Conservation (phyloP, 2,797 vertebrate species). For the Numenius phaeopus region DNA sequence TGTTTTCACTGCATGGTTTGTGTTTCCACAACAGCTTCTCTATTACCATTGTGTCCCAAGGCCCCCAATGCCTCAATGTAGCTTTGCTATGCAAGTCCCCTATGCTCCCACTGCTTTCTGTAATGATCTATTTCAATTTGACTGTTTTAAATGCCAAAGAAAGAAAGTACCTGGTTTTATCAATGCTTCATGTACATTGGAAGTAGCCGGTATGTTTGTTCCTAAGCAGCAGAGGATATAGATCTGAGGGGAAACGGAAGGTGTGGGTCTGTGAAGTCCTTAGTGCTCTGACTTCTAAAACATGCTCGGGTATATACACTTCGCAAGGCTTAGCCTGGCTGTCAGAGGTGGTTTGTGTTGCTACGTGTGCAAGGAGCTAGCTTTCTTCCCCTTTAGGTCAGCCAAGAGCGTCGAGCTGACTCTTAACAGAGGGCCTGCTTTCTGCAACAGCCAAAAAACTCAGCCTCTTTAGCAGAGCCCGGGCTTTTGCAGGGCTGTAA, state of each 20-base stretch:
- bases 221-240: neutral
- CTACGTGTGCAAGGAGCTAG: accelerated
- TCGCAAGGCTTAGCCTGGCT: neutral
- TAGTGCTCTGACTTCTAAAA: neutral
- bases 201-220: neutral
- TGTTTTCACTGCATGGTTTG: neutral
- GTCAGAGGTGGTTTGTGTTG: neutral
- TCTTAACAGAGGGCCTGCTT: neutral
- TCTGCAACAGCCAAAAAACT: neutral
- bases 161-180: neutral
- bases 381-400: neutral
- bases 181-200: neutral
- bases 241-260: neutral
- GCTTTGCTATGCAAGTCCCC: neutral
- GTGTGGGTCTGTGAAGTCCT: neutral
- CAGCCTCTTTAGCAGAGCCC: neutral
- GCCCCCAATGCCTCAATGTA: neutral
- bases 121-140: neutral
- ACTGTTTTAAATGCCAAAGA: neutral
- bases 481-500: neutral
- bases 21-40: neutral
- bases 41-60: neutral
- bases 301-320: accelerated
- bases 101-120: neutral
- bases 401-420: neutral